Evolutionary conservation across 2,797 vertebrate species (phyloP).

Genomic region (Pelochelys cantorii): DNA sequence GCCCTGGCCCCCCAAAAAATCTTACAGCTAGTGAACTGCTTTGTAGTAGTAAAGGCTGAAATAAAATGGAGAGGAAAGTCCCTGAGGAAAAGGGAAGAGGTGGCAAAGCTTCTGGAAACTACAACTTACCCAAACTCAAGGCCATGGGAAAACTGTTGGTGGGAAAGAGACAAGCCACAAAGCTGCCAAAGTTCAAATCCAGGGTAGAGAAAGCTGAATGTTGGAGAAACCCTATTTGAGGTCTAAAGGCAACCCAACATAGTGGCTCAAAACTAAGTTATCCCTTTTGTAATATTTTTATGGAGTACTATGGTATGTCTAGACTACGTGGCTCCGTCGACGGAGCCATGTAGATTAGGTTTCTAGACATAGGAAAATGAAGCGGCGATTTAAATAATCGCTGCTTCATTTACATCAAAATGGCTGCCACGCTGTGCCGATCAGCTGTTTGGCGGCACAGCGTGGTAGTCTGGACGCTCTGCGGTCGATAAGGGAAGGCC

Average conservation of each 20-base stretch:
- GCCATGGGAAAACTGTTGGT: background rate
- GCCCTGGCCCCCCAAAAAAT: background rate
- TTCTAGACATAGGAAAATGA: too few relatives aligned
- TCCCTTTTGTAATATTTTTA: background rate
- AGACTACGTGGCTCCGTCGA: too few relatives aligned
- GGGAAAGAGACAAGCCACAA: fast-evolving
- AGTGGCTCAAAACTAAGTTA: background rate
- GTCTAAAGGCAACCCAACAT: background rate
- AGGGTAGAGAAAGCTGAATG: background rate
- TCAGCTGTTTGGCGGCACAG: too few relatives aligned
- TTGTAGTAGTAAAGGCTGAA: background rate
- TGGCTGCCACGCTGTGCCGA: too few relatives aligned
- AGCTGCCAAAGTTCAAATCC: background rate
- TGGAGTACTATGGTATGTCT: too few relatives aligned
- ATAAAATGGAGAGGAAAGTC: background rate
- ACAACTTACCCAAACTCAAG: background rate
- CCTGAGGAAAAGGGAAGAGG: background rate
- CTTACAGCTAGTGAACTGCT: fast-evolving
- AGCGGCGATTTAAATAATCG: too few relatives aligned
- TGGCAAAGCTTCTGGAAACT: background rate
- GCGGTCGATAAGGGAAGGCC: too few relatives aligned
- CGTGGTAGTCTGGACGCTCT: too few relatives aligned
- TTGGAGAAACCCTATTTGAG: background rate
- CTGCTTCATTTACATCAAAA: too few relatives aligned
- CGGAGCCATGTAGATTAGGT: too few relatives aligned